These are phyloP conservation scores for Lamellibrachia satsuma DNA, from an alignment of 2,888 invertebrate genomes.

Conservation along the genomic window DNA sequence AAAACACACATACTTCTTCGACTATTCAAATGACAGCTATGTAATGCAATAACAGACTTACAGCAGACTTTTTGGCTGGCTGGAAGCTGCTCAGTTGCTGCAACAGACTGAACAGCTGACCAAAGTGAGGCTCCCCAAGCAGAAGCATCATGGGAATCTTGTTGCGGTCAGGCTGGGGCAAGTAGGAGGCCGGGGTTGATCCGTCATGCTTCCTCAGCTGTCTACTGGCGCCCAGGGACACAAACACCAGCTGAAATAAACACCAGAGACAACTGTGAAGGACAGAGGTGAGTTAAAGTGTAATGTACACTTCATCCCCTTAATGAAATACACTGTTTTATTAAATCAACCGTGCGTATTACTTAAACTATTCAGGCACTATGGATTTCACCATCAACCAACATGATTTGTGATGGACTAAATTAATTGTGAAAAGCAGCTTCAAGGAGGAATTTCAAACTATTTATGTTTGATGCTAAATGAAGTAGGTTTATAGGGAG, in stretches of 20 bases:
- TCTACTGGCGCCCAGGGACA: conserved; percentile 83
- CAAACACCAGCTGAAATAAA: conserved; percentile 79
- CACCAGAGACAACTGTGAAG: conserved; percentile 30
- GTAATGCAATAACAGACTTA: conserved; percentile 21
- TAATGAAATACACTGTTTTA: too few species aligned
- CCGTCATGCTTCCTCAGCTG: conserved; percentile 73
- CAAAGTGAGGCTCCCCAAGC: conserved; percentile 86
- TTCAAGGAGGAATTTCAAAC: too few species aligned
- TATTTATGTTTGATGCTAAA: too few species aligned
- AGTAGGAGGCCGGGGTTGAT: conserved; percentile 83
- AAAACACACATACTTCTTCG: too few species aligned
- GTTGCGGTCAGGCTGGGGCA: conserved; percentile 83
- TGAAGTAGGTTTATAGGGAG: too few species aligned
- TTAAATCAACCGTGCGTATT: too few species aligned
- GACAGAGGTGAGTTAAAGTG: not conserved
- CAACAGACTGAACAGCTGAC: conserved; percentile 89
- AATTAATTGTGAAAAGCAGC: too few species aligned
- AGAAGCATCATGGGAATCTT: conserved; percentile 86
- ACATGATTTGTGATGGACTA: too few species aligned
- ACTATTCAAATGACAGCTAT: not conserved
- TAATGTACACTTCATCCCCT: not conserved
- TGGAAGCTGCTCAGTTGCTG: conserved; percentile 89
- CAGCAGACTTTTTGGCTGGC: conserved; percentile 69
- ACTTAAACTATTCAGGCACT: too few species aligned
- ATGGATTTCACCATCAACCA: too few species aligned